Evolutionary conservation across 1,140 invertebrate genomes (phyloP).

Genomic region (Megalopta genalis): DNA sequence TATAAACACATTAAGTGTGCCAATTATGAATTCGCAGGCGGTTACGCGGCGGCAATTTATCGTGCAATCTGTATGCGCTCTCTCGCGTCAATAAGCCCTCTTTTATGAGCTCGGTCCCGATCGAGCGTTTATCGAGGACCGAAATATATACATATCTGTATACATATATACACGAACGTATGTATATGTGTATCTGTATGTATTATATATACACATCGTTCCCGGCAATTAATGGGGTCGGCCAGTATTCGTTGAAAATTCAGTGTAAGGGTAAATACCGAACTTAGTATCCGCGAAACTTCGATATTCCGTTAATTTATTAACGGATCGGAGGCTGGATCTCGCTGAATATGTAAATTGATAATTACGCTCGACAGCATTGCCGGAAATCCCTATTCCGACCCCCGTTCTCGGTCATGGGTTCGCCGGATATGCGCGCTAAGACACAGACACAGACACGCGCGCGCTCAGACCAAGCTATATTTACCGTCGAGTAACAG

Average conservation of each 20-base stretch:
- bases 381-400: slow-evolving; percentile 2
- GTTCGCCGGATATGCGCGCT: neutral
- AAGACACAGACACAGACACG: neutral
- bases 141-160: slow-evolving; percentile 19
- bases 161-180: too few relatives aligned
- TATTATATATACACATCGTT: slow-evolving; percentile 1
- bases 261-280: slow-evolving; percentile 47
- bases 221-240: slow-evolving; percentile 46
- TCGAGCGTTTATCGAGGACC: slow-evolving; percentile 41
- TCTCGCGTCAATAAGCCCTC: slow-evolving; percentile 11
- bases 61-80: neutral
- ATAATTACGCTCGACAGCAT: slow-evolving; percentile 36
- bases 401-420: neutral
- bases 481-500: slow-evolving; percentile 1
- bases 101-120: slow-evolving; percentile 10
- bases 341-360: slow-evolving; percentile 52
- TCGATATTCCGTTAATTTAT: slow-evolving; percentile 49
- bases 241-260: slow-evolving; percentile 51
- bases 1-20: slow-evolving; percentile 11
- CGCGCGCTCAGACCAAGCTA: neutral
- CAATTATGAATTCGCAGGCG: slow-evolving; percentile 36
- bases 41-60: slow-evolving; percentile 24
- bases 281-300: slow-evolving; percentile 50
- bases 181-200: too few relatives aligned
- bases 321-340: slow-evolving; percentile 36